A percentile compares a stretch with the other conserved stretches of the same genome.
Evolutionary conservation across 1,140 invertebrate species (phyloP).

Genomic region (Ceratosolen fusciceps): DNA sequence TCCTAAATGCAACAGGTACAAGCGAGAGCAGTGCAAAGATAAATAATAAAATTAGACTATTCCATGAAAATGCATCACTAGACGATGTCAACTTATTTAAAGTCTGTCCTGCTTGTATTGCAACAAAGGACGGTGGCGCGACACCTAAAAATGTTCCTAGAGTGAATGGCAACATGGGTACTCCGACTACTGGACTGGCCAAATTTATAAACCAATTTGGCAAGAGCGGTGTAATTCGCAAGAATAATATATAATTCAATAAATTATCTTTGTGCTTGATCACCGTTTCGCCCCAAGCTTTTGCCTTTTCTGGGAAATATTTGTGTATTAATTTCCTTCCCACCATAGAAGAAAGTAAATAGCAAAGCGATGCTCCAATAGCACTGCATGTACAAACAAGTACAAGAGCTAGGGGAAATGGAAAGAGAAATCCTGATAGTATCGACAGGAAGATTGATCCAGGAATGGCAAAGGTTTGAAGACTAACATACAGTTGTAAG

Average conservation of each 20-base stretch:
- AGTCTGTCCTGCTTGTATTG: slow-evolving; percentile 97
- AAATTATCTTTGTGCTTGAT: slow-evolving; percentile 89
- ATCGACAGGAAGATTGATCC: slow-evolving; percentile 98
- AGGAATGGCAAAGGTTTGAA: slow-evolving; percentile 99
- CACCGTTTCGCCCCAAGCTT: slow-evolving; percentile 86
- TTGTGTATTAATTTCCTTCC: slow-evolving; percentile 87
- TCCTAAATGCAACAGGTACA: slow-evolving; percentile 92
- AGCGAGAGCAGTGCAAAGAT: slow-evolving; percentile 88
- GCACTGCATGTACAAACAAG: slow-evolving; percentile 97
- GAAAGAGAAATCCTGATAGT: slow-evolving; percentile 96
- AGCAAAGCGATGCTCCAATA: slow-evolving; percentile 95
- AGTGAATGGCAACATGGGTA: slow-evolving; percentile 93
- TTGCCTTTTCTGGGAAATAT: slow-evolving; percentile 91
- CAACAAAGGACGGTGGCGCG: slow-evolving; percentile 96
- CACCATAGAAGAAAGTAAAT: slow-evolving; percentile 90
- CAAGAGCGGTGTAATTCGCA: slow-evolving; percentile 96
- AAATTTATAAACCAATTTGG: slow-evolving; percentile 99
- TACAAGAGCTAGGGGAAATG: slow-evolving; percentile 89
- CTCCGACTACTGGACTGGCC: slow-evolving; percentile 95
- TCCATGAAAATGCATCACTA: slow-evolving; percentile 90
- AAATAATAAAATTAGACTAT: slow-evolving; percentile 83
- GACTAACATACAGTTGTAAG: slow-evolving; percentile 75
- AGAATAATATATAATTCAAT: slow-evolving; percentile 97
- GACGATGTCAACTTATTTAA: slow-evolving; percentile 93
- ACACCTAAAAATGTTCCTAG: slow-evolving; percentile 95